A percentile compares a stretch with the other conserved stretches of the same genome.
phyloP scores from a whole-genome alignment of 2,797 vertebrate genomes.

The Hemitrygon akajei region DNA sequence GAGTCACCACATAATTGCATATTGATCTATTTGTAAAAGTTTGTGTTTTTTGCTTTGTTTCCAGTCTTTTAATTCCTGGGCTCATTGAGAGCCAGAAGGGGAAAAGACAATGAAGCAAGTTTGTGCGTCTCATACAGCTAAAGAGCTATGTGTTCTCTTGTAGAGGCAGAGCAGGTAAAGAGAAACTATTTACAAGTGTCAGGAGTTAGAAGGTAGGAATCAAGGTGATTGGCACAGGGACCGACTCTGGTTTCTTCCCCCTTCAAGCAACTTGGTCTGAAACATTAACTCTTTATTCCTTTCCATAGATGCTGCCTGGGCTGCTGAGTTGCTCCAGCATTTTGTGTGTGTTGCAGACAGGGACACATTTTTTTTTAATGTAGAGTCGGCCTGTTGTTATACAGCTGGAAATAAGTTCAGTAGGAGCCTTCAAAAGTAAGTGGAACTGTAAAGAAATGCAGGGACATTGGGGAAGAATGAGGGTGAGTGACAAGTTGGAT shows the following conservation, averaged over 20 bases:
- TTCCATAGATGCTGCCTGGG: too few species aligned
- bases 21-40: not conserved
- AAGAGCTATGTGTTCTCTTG: not conserved
- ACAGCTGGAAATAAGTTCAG: not conserved
- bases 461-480: not conserved
- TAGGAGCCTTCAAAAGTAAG: not conserved
- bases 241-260: too few species aligned
- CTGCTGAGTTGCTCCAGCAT: too few species aligned
- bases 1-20: conserved; percentile 8
- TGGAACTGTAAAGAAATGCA: not conserved
- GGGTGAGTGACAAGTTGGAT: not conserved
- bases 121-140: not conserved
- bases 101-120: not conserved
- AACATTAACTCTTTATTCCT: too few species aligned
- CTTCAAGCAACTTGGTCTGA: too few species aligned
- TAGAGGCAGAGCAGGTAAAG: not conserved
- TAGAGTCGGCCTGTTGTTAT: not conserved
- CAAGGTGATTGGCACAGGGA: not conserved
- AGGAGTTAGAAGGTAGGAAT: not conserved
- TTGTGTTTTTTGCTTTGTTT: not conserved
- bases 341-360: too few species aligned
- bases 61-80: not conserved
- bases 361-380: not conserved
- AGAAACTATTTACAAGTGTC: not conserved
- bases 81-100: not conserved